Conservation (phyloP, 2,113 vertebrate species). For the Myrmecobius fasciatus region DNA sequence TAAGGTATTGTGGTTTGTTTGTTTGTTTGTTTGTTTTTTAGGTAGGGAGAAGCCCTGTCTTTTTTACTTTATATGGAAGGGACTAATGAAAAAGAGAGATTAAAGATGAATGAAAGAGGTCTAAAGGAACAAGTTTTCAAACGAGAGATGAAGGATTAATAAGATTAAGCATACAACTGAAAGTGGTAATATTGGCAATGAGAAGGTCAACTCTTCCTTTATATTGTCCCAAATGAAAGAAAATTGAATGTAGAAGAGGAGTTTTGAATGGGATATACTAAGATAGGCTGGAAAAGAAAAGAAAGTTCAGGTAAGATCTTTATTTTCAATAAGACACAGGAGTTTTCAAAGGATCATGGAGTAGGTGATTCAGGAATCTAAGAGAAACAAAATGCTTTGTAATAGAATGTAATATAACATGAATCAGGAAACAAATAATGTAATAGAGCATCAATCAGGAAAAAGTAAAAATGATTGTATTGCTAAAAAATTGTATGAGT, state of each 20-base stretch:
- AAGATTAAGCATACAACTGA: neutral
- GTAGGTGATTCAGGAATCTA: neutral
- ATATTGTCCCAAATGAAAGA: neutral
- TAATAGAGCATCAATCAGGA: neutral
- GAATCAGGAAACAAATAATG: neutral
- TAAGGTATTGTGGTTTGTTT: neutral
- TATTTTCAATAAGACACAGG: neutral
- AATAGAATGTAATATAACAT: neutral
- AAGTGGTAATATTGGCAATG: neutral
- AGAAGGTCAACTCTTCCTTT: neutral
- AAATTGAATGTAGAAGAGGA: neutral
- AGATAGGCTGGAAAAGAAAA: neutral
- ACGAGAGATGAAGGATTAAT: neutral
- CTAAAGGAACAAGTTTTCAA: neutral
- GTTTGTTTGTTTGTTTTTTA: neutral
- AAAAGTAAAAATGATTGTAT: neutral
- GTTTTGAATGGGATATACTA: neutral
- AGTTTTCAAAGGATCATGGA: neutral
- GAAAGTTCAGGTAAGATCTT: neutral
- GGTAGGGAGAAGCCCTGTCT: neutral
- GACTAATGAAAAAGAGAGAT: neutral
- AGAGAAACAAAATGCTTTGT: neutral
- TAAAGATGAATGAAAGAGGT: neutral
- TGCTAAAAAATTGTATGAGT: neutral
- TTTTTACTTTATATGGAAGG: neutral